Evolutionary conservation across 2,888 invertebrate genomes (phyloP).

Genomic region (Asteroscopus sphinx): DNA sequence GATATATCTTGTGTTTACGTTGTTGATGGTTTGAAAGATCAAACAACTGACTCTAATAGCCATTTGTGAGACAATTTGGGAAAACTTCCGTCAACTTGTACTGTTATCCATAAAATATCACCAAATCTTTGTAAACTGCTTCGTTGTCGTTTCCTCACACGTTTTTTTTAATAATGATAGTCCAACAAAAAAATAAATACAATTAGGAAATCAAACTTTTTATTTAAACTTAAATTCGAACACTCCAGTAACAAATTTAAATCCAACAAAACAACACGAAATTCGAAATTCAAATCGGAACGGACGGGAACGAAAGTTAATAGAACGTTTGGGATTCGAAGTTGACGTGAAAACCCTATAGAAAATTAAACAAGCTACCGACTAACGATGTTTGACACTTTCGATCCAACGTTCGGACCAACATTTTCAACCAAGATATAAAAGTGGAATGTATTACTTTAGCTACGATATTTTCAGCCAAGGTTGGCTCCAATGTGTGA

Average conservation of each 20-base stretch:
- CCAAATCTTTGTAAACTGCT: too few relatives aligned
- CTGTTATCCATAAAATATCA: too few relatives aligned
- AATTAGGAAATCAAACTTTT: not conserved
- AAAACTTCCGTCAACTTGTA: too few relatives aligned
- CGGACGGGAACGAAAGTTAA: constrained; percentile 29
- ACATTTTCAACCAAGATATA: constrained; percentile 1
- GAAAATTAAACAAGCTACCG: constrained; percentile 37
- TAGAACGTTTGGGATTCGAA: constrained; percentile 36
- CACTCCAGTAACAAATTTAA: constrained; percentile 15
- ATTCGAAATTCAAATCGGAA: constrained; percentile 50
- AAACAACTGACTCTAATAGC: too few relatives aligned
- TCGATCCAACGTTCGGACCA: constrained; percentile 8
- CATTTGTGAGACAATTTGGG: too few relatives aligned
- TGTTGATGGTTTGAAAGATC: too few relatives aligned
- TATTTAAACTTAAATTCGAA: constrained; percentile 1
- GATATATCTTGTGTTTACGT: not conserved
- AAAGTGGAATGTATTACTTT: not conserved
- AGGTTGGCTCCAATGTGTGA: constrained; percentile 18
- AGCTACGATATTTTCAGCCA: not conserved
- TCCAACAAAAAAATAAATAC: too few relatives aligned
- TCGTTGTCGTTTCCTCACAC: too few relatives aligned
- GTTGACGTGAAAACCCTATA: constrained; percentile 36
- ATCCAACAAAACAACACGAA: constrained; percentile 20
- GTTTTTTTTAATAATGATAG: too few relatives aligned
- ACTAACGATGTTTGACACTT: constrained; percentile 11